Base-by-base conservation (phyloP, 1,140 invertebrate species). In the Anastrepha obliqua region DNA sequence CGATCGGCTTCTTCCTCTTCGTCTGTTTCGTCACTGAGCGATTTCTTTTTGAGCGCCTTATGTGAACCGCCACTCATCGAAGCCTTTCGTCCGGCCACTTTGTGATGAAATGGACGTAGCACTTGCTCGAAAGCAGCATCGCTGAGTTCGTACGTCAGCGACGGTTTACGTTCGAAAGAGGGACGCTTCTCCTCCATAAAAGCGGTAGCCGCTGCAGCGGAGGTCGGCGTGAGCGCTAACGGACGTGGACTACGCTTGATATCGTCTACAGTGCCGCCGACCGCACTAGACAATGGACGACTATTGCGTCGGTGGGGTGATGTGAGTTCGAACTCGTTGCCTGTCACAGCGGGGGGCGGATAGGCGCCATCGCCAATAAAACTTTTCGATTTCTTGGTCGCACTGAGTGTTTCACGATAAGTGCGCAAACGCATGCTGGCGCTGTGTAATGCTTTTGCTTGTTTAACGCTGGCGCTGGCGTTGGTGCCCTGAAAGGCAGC, bases 1-100 rank as follows among this genome's bases (percentile, higher is more conserved):
- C 95, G 94, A 86, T 95, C 95, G 88, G 94, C 92, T 87, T 94
- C 94, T 85, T 93, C 90, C 85, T 94, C 93, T 78, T 93, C 93
- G 81, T 93, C 92, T 88, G 93, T 90, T 58, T 94, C 90, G 89
- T 94, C 92, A 89, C 91, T 91, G 20, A 91, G 87, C 74, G 91
- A 92, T 78, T 92, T 93, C 89, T 93, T 92, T 89, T 92, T 93
- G 58, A 91, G 89, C 86, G 91, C 90, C 74, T 93, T 91, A 0
- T 90, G 90, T 15, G 90, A 88, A 7, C 7, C 17, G 11, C 90
- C 90, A 17, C 87, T 90, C 2, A 93, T 60, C n/a, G 92, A 93
- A 0, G 89, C 90, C 88, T 93, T 92, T 13, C 92, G 89, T 3
- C 91, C 65, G 0, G 91, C 90, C 87, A 91, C 81, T 55, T 92